A percentile compares a stretch with the other conserved stretches of the same genome.
These are phyloP conservation scores for Abrostola tripartita DNA, from an alignment of 2,888 invertebrate species.

Conservation along the genomic window DNA sequence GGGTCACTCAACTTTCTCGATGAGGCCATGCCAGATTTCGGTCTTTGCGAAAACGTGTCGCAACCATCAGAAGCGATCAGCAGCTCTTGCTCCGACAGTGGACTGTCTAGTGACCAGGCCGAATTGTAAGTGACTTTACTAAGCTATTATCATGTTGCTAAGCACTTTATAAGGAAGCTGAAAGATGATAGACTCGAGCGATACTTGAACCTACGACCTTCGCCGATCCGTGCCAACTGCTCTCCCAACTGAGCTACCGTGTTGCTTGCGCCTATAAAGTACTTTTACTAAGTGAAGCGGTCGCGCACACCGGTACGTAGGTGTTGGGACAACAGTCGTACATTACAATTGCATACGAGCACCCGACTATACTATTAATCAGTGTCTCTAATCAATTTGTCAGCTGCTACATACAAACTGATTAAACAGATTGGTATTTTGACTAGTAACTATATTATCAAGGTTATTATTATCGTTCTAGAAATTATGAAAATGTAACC, in stretches of 20 bases:
- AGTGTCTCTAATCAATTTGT: constrained; percentile 34
- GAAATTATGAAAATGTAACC: constrained; percentile 4
- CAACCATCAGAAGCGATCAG: constrained; percentile 78
- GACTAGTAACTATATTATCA: constrained; percentile 13
- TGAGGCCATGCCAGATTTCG: constrained; percentile 84
- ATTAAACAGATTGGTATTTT: constrained; percentile 19
- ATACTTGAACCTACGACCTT: too few relatives aligned
- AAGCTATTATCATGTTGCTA: neutral
- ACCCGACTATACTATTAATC: constrained; percentile 37
- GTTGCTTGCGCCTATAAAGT: neutral
- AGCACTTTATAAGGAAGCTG: neutral
- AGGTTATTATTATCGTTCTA: constrained; percentile 30
- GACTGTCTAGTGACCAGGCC: constrained; percentile 90
- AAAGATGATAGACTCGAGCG: too few relatives aligned
- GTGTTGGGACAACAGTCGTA: constrained; percentile 15
- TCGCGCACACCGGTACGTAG: constrained; percentile 10
- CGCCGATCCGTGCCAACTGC: too few relatives aligned
- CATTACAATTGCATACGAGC: constrained; percentile 33
- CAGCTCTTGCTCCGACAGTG: constrained; percentile 91
- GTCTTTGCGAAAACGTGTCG: constrained; percentile 72
- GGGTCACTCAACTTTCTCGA: constrained; percentile 89
- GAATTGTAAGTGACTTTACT: constrained; percentile 81
- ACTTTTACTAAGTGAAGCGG: constrained; percentile 39
- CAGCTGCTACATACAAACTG: constrained; percentile 20
- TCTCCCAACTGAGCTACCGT: too few relatives aligned